phyloP scores from a whole-genome alignment of 2,797 vertebrate species.

The Rhabdomys pumilio region DNA sequence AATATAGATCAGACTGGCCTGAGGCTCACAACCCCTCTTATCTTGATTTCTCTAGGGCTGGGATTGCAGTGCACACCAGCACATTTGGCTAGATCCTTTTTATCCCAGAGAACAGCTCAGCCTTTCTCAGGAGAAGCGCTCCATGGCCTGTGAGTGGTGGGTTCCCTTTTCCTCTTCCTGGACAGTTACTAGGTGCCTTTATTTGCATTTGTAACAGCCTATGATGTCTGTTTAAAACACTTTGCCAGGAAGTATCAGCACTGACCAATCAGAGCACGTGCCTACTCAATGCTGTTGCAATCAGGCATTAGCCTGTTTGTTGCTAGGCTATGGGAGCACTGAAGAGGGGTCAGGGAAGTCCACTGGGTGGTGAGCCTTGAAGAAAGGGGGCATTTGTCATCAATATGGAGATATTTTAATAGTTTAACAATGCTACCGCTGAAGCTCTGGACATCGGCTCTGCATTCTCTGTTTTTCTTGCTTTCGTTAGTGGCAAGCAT shows the following conservation, averaged over 20 bases:
- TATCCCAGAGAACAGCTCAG: background rate
- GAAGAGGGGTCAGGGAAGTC: background rate
- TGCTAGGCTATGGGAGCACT: background rate
- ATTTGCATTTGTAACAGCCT: background rate
- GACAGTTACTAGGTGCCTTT: background rate
- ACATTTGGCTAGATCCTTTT: background rate
- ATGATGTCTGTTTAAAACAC: slow-evolving; percentile 1
- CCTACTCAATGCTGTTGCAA: background rate
- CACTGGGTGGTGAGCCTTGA: background rate
- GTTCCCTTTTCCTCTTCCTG: background rate
- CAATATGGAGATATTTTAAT: slow-evolving; percentile 16
- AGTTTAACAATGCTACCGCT: background rate
- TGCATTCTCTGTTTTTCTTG: background rate
- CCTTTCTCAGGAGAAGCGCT: background rate
- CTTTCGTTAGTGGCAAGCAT: background rate
- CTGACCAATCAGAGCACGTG: background rate
- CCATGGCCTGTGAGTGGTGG: background rate
- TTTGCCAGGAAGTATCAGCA: background rate
- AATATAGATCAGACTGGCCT: background rate
- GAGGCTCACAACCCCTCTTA: background rate
- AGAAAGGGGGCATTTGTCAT: background rate
- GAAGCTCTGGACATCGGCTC: background rate
- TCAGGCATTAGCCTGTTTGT: slow-evolving; percentile 20
- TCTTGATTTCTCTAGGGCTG: background rate
- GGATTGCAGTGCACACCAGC: background rate